Evolutionary conservation across 2,797 vertebrate species (phyloP).

Genomic region (Vespertilio murinus): DNA sequence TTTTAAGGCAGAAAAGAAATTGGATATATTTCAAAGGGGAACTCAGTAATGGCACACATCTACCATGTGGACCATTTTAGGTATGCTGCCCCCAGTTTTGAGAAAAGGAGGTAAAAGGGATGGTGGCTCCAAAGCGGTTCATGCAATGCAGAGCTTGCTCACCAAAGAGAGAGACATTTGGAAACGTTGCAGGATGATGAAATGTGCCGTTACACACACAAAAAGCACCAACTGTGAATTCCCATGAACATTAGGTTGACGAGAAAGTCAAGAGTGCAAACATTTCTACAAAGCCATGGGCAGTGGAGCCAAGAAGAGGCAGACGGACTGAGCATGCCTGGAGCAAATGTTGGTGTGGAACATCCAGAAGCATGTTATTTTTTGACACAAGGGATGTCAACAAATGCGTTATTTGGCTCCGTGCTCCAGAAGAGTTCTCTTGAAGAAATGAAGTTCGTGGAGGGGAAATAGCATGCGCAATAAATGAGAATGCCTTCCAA

Average conservation of each 20-base stretch:
- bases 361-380: not conserved
- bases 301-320: not conserved
- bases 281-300: not conserved
- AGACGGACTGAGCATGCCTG: not conserved
- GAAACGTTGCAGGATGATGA: not conserved
- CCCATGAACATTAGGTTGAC: not conserved
- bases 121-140: not conserved
- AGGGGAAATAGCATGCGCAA: constrained; percentile 27
- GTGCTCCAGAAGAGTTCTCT: not conserved
- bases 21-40: not conserved
- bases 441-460: not conserved
- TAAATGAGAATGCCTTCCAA: constrained; percentile 48
- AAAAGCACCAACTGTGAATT: not conserved
- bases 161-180: not conserved
- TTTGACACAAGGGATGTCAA: not conserved
- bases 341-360: not conserved
- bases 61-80: not conserved
- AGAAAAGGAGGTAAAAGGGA: not conserved
- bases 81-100: not conserved
- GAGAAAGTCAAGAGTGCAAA: not conserved
- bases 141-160: not conserved
- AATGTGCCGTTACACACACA: not conserved
- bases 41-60: not conserved
- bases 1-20: not conserved
- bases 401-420: not conserved